phyloP scores from a whole-genome alignment of 2,888 invertebrate genomes.

The Acrobasis repandana region DNA sequence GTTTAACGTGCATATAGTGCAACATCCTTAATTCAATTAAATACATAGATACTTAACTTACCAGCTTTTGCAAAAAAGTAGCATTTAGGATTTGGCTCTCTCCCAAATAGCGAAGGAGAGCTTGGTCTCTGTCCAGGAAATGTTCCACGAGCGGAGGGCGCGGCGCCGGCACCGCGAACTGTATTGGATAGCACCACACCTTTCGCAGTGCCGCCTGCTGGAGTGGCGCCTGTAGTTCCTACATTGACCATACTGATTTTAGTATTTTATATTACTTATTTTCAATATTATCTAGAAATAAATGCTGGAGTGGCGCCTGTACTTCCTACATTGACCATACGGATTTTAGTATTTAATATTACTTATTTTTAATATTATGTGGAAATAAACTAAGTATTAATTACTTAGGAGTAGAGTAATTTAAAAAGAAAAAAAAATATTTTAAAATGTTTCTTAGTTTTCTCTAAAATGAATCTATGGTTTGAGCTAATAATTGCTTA shows the following conservation, averaged over 20 bases:
- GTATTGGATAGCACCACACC: constrained; percentile 97
- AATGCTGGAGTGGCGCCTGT: constrained; percentile 85
- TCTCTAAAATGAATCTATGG: too few species aligned
- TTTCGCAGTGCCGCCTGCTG: constrained; percentile 90
- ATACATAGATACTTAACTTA: constrained; percentile 71
- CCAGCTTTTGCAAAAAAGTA: constrained; percentile 95
- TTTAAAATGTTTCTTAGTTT: too few species aligned
- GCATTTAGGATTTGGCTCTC: constrained; percentile 94
- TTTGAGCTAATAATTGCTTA: too few species aligned
- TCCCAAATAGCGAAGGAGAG: constrained; percentile 92
- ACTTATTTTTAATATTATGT: too few species aligned
- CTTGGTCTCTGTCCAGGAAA: constrained; percentile 92
- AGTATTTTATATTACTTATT: too few species aligned
- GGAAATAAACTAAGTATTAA: too few species aligned
- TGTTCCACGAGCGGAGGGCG: constrained; percentile 94
- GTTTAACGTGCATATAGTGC: too few species aligned
- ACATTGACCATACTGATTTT: constrained; percentile 22
- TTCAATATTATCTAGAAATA: too few species aligned
- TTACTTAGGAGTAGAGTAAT: too few species aligned
- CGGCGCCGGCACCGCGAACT: constrained; percentile 93
- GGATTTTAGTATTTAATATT: background rate
- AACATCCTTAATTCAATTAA: too few species aligned
- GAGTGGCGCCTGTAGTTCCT: constrained; percentile 85
- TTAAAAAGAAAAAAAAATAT: too few species aligned
- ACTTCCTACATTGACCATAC: constrained; percentile 69